A percentile compares a stretch with the other conserved stretches of the same genome.
Conservation (phyloP, 2,888 invertebrate species). For the Atrina japonica region DNA sequence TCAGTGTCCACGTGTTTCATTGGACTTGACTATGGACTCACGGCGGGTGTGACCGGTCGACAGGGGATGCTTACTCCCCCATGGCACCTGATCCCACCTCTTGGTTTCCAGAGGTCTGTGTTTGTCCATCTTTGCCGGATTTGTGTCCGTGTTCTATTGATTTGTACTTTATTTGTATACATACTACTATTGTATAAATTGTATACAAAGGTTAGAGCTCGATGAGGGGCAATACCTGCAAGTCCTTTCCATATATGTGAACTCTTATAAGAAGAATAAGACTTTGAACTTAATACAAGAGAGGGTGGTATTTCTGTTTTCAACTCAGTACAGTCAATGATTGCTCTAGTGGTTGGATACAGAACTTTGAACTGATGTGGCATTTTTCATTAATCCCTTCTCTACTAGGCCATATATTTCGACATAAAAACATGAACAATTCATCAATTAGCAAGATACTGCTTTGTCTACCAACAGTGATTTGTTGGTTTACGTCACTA, state of each 20-base stretch:
- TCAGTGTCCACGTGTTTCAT: no score
- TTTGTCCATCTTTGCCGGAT: no score
- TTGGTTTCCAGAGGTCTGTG: no score
- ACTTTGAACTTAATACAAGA: conserved; percentile 23
- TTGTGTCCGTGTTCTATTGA: no score
- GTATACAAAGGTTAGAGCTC: conserved; percentile 28
- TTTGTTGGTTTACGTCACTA: conserved; percentile 8
- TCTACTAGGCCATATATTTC: conserved; percentile 32
- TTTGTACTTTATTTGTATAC: no score
- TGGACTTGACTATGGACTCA: no score
- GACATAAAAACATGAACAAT: conserved; percentile 40
- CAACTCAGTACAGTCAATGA: conserved; percentile 29
- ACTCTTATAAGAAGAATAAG: conserved; percentile 27
- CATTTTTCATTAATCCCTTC: conserved; percentile 30
- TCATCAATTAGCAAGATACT: conserved; percentile 39
- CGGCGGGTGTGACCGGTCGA: no score
- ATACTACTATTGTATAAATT: conserved; percentile 24
- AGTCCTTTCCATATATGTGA: conserved; percentile 32
- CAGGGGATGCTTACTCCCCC: no score
- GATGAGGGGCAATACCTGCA: conserved; percentile 34
- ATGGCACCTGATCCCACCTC: no score
- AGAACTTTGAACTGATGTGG: conserved; percentile 30
- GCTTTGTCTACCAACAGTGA: conserved; percentile 26
- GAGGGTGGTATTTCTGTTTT: conserved; percentile 20
- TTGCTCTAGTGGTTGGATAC: conserved; percentile 24